Base-by-base conservation (phyloP, 2,888 invertebrate genomes). In the Latheticus oryzae region DNA sequence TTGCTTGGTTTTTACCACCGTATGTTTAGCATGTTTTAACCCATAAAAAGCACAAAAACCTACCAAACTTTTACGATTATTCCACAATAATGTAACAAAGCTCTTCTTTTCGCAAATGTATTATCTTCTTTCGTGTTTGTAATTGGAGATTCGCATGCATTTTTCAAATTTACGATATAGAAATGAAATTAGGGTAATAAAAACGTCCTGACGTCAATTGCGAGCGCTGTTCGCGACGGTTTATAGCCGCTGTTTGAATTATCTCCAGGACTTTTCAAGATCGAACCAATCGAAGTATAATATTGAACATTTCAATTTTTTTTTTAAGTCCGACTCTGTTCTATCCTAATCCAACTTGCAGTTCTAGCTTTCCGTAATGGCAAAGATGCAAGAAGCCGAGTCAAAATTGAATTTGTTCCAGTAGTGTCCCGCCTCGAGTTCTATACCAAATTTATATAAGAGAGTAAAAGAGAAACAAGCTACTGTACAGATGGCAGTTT, bases 331-430 rank as follows among this genome's bases (percentile, higher is more conserved):
- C n/a, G n/a, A n/a, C n/a, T n/a, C n/a, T n/a, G n/a, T n/a, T n/a
- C n/a, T n/a, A n/a, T n/a, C n/a, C n/a, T n/a, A n/a, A n/a, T n/a
- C n/a, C n/a, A n/a, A n/a, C n/a, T n/a, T n/a, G n/a, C n/a, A n/a
- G n/a, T n/a, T n/a, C n/a, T n/a, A n/a, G n/a, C n/a, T n/a, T n/a
- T n/a, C n/a, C 11, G 54, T 40, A 55, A 55, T 40, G 38, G 21
- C 37, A 40, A 21, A 11, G 48, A 48, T 55, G 55, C 38, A 47
- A 38, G 48, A 42, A 35, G 50, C 51, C 37, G 45, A 43, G 58
- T 58, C 58, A 45, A 52, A 58, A 58, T 58, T 58, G 45, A 58
- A 58, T 58, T 58, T 52, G 58, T 58, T 52, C 52, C 51, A 51
- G 5, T 19, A 56, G 55, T 48, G 40, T n/a, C 30, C 21, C 21